These are phyloP conservation scores for Hyaena hyaena DNA, from an alignment of 2,113 vertebrate genomes.

Conservation along the genomic window DNA sequence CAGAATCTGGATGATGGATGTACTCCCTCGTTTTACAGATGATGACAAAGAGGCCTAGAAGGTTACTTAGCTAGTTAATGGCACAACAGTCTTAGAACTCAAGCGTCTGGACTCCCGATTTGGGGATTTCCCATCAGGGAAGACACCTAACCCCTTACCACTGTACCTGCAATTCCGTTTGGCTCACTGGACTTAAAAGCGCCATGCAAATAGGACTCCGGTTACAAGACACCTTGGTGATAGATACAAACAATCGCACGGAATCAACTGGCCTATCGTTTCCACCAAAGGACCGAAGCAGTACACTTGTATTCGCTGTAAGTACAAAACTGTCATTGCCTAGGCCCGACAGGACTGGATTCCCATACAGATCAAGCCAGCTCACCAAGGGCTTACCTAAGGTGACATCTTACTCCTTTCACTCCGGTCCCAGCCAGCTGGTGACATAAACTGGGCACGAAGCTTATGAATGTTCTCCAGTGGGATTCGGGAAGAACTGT, in stretches of 20 bases:
- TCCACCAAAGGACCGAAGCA: background rate
- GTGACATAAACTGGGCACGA: background rate
- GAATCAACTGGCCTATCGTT: background rate
- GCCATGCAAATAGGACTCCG: background rate
- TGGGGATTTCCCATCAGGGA: background rate
- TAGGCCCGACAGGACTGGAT: background rate
- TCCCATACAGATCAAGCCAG: constrained; percentile 20
- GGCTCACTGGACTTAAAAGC: constrained; percentile 42
- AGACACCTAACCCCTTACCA: background rate
- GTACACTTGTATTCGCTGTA: background rate
- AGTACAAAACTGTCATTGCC: constrained; percentile 32
- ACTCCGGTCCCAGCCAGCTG: background rate
- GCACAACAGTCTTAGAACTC: background rate
- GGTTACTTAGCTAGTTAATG: constrained; percentile 23
- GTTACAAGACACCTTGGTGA: constrained; percentile 8
- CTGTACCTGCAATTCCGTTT: background rate
- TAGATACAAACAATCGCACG: constrained; percentile 32
- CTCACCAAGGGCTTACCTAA: constrained; percentile 2
- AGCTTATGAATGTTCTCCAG: background rate
- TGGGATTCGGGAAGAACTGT: constrained; percentile 45
- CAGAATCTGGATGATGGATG: background rate
- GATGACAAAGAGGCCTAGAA: background rate
- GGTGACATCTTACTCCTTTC: background rate
- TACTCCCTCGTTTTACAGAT: background rate
- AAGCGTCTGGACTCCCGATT: background rate